phyloP scores from a whole-genome alignment of 2,888 invertebrate species.

The Iselma pallidipennis region DNA sequence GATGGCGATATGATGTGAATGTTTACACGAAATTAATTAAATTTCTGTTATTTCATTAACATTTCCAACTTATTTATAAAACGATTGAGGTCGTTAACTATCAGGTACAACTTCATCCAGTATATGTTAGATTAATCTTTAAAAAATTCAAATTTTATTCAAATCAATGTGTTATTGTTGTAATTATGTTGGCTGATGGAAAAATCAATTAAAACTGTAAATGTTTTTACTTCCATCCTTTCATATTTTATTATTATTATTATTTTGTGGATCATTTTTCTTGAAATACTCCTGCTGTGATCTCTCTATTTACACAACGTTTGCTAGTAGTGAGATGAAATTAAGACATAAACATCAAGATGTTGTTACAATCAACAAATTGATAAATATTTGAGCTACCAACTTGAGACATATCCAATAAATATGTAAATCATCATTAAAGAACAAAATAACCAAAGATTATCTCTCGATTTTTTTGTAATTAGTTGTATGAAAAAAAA shows the following conservation, averaged over 20 bases:
- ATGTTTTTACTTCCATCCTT: slow-evolving; percentile 4
- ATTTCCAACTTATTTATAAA: too few species aligned
- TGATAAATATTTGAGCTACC: slow-evolving; percentile 33
- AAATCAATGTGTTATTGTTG: neutral
- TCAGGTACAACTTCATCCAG: too few species aligned
- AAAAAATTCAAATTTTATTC: too few species aligned
- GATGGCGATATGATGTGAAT: too few species aligned
- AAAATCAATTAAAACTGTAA: slow-evolving; percentile 1
- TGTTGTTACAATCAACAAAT: slow-evolving; percentile 21
- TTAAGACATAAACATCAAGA: slow-evolving; percentile 26
- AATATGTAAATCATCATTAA: slow-evolving; percentile 33
- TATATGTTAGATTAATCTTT: too few species aligned
- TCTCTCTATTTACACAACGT: slow-evolving; percentile 27
- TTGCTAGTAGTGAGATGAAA: slow-evolving; percentile 11
- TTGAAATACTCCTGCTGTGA: slow-evolving; percentile 22
- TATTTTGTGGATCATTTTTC: slow-evolving; percentile 4
- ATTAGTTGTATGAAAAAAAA: too few species aligned
- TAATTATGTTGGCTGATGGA: too few species aligned
- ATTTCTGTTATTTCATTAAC: too few species aligned
- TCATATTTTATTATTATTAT: slow-evolving; percentile 13
- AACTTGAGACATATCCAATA: slow-evolving; percentile 35
- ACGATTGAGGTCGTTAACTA: too few species aligned
- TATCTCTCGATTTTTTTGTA: slow-evolving; percentile 24
- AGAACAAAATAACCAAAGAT: slow-evolving; percentile 23
- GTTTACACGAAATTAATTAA: too few species aligned